Evolutionary conservation across 2,797 vertebrate species (phyloP).

Genomic region (Ambastaia sidthimunki): DNA sequence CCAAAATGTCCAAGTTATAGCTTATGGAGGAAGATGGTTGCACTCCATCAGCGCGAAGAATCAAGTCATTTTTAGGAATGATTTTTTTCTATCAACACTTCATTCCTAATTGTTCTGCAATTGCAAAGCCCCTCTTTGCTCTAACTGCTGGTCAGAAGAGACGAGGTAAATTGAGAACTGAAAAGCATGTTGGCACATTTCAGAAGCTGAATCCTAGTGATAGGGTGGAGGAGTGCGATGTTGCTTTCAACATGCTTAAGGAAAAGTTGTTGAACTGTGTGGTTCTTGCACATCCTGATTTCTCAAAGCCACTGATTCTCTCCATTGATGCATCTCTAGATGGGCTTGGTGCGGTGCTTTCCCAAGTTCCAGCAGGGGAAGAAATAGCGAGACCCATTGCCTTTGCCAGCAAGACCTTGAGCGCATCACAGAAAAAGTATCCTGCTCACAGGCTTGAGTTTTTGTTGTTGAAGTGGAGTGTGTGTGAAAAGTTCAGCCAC

Average conservation of each 20-base stretch:
- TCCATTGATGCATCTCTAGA: neutral
- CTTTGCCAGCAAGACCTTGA: neutral
- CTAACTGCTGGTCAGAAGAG: no score
- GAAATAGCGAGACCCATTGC: neutral
- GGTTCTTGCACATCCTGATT: constrained; percentile 1
- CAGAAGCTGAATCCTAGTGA: neutral
- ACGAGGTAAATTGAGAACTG: no score
- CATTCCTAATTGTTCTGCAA: no score
- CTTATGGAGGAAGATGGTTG: no score
- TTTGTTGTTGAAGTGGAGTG: no score
- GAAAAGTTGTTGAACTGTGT: neutral
- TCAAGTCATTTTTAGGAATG: no score
- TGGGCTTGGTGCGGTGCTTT: neutral
- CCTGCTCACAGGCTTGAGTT: neutral
- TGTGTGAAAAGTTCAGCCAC: no score
- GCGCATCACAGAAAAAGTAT: neutral
- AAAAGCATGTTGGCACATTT: no score
- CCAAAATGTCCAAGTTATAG: no score
- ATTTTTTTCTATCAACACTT: no score
- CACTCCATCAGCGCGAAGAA: no score
- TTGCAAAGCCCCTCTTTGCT: no score
- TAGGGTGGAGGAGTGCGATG: neutral
- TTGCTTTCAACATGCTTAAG: neutral
- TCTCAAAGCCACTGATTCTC: neutral
- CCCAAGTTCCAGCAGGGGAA: neutral